These are phyloP conservation scores for Helleia helle DNA, from an alignment of 2,888 invertebrate species.

Conservation along the genomic window DNA sequence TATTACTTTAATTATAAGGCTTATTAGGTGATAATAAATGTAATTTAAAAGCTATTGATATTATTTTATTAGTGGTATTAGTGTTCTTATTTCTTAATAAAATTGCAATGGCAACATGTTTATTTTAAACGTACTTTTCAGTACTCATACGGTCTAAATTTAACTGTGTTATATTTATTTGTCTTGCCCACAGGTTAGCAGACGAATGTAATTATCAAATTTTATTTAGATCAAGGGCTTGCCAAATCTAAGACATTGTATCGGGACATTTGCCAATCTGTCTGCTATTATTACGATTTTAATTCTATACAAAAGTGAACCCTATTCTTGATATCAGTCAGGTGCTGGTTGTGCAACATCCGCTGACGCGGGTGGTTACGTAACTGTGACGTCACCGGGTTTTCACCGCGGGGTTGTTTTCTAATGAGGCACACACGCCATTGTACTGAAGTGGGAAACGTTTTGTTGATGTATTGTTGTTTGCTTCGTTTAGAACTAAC, in stretches of 20 bases:
- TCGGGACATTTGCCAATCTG: conserved; percentile 56
- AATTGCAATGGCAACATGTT: too few relatives aligned
- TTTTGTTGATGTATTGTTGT: not conserved
- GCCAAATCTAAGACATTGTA: conserved; percentile 48
- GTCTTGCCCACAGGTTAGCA: too few relatives aligned
- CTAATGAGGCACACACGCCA: not conserved
- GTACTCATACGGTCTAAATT: too few relatives aligned
- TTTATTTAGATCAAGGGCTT: conserved; percentile 60
- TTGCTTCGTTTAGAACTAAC: too few relatives aligned
- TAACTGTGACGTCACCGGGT: conserved; percentile 27
- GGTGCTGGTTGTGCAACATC: conserved; percentile 30
- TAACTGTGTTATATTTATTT: too few relatives aligned
- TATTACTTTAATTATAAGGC: too few relatives aligned
- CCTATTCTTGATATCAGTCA: conserved; percentile 20
- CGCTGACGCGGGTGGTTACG: conserved; percentile 26
- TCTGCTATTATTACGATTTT: conserved; percentile 50
- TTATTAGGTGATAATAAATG: too few relatives aligned
- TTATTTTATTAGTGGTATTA: too few relatives aligned
- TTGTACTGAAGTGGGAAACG: not conserved
- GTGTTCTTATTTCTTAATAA: too few relatives aligned
- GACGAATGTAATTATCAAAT: conserved; percentile 21
- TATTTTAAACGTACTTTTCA: too few relatives aligned
- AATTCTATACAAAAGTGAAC: conserved; percentile 31
- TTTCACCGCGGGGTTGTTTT: conserved; percentile 11
- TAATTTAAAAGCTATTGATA: too few relatives aligned